These are phyloP conservation scores for Acrocephalus scirpaceus DNA, from an alignment of 2,797 vertebrate genomes.

Conservation along the genomic window DNA sequence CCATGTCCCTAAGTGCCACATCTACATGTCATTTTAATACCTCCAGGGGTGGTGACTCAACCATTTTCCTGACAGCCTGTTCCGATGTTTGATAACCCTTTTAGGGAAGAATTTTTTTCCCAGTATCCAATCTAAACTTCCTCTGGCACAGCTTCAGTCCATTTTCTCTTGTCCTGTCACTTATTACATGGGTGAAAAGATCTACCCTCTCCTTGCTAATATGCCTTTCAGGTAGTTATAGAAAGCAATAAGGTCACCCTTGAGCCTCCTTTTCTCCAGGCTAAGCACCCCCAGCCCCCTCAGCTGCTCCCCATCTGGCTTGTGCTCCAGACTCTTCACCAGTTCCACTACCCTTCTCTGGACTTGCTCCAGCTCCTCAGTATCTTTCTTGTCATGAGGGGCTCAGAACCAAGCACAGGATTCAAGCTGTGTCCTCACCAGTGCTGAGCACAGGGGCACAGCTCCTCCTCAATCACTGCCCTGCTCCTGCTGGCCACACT, in stretches of 20 bases:
- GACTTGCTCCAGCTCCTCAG: accelerated
- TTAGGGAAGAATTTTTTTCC: neutral
- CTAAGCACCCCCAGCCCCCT: neutral
- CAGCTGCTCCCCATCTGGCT: accelerated
- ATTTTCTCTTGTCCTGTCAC: neutral
- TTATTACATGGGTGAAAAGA: neutral
- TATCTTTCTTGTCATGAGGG: neutral
- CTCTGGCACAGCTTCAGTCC: neutral
- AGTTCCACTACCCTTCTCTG: neutral
- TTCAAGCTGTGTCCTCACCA: neutral
- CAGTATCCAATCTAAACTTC: neutral
- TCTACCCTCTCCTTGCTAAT: neutral
- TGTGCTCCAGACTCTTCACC: neutral
- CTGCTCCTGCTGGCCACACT: neutral
- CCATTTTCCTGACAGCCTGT: neutral
- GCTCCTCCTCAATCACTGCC: too few species aligned
- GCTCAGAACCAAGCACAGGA: accelerated
- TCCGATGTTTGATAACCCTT: neutral
- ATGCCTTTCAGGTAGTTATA: neutral
- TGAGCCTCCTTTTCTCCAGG: neutral
- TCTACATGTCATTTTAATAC: neutral
- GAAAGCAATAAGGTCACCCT: neutral
- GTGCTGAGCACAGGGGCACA: neutral
- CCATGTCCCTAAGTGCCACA: neutral
- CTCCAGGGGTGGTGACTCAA: neutral